These are phyloP conservation scores for Nezara viridula DNA, from an alignment of 2,888 invertebrate genomes.

Conservation along the genomic window DNA sequence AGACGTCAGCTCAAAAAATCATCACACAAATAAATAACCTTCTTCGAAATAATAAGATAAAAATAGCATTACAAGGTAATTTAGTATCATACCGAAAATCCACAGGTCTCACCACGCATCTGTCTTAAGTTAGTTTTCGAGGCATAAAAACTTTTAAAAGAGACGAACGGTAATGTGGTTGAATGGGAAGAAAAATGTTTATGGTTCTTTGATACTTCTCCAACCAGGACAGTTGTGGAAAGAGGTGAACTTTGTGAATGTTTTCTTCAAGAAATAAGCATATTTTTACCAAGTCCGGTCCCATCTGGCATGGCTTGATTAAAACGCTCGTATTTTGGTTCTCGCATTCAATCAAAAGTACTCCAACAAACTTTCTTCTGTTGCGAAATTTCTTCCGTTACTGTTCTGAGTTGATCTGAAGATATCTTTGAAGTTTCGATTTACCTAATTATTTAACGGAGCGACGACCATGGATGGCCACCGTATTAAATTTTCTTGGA, in stretches of 20 bases:
- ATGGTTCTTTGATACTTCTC: conserved; percentile 4
- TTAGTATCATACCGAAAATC: not conserved
- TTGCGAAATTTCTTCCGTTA: not conserved
- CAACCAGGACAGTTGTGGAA: not conserved
- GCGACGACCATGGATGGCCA: too few relatives aligned
- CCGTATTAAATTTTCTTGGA: too few relatives aligned
- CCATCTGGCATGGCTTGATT: conserved; percentile 5
- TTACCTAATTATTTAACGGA: not conserved
- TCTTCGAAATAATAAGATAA: too few relatives aligned
- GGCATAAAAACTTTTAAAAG: not conserved
- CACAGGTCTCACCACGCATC: not conserved
- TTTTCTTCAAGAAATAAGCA: not conserved
- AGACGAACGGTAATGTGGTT: not conserved
- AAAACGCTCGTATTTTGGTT: not conserved
- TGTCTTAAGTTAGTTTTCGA: not conserved
- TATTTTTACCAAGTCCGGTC: not conserved
- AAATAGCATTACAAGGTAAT: too few relatives aligned
- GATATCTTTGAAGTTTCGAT: not conserved
- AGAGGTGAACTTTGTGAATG: not conserved
- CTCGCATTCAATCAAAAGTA: not conserved
- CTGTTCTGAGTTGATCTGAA: not conserved
- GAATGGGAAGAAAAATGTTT: not conserved
- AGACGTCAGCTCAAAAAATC: too few relatives aligned
- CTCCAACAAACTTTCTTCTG: not conserved
- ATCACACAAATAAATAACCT: too few relatives aligned